Evolutionary conservation across 2,888 invertebrate species (phyloP), one percentile per base, ranked within the genome.

Genomic region (Malachius bipustulatus): DNA sequence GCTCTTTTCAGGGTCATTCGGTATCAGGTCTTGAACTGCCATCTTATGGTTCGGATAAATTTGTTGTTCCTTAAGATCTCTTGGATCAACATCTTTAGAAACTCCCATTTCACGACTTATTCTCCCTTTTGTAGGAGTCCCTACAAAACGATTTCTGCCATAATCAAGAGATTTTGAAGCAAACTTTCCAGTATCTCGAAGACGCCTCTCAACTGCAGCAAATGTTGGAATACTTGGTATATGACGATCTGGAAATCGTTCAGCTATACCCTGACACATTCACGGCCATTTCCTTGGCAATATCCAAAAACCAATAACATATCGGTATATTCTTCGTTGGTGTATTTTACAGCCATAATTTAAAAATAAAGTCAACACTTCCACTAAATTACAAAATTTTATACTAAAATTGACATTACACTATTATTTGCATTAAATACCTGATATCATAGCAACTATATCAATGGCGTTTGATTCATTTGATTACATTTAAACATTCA

Each of bases 191-290:
- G 24, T 19, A 8, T 19, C 24, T n/a, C n/a, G 24, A 19, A 19
- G 24, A 19, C 24, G 24, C n/a, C 24, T 19, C 24, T 19, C 24
- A 19, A 19, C 24, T 8, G 24, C 24, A 6, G 24, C 24, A 19
- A 19, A 19, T n/a, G 24, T 19, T 19, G 24, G 24, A 19, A 8
- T 6, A n/a, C 24, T 19, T 19, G 24, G 24, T 19, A 19, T 19
- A 19, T n/a, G 24, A 19, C 24, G n/a, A 19, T 19, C n/a, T 19
- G 24, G 24, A 19, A 19, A 19, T n/a, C 6, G 6, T 19, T 19
- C 24, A 19, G 24, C 6, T 19, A 19, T n/a, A 19, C 24, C n/a
- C 24, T 19, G 24, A 19, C 24, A 19, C 6, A 6, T n/a, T 19
- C 6, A 8, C 24, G 24, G n/a, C n/a, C 24, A 19, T 19, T n/a